These are phyloP conservation scores for Tetranychus truncatus DNA, from an alignment of 2,888 invertebrate species.

Conservation along the genomic window DNA sequence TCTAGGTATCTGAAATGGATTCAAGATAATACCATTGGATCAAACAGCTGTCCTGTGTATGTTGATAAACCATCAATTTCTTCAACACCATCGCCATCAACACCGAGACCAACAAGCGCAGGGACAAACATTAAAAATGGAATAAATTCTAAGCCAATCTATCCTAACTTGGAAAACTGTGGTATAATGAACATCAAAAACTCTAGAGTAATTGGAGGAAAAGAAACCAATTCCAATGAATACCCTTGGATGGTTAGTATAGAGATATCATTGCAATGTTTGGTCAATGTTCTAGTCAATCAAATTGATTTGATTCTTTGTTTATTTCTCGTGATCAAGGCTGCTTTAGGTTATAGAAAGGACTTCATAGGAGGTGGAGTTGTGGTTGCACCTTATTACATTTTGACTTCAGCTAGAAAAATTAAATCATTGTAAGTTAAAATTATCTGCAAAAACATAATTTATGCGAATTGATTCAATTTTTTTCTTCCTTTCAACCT, in stretches of 20 bases:
- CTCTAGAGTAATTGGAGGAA: constrained; percentile 13
- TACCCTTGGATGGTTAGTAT: constrained; percentile 16
- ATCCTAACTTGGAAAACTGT: constrained; percentile 13
- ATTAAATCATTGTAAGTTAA: not conserved
- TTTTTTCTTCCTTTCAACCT: not conserved
- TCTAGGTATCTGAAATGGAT: constrained; percentile 14
- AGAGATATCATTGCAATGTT: not conserved
- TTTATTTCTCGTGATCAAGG: not conserved
- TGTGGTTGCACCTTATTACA: constrained; percentile 10
- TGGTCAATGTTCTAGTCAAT: no score
- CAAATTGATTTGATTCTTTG: not conserved
- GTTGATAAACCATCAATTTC: not conserved
- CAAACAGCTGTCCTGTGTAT: not conserved
- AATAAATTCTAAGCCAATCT: constrained; percentile 4
- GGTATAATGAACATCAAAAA: constrained; percentile 7
- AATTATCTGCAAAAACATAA: not conserved
- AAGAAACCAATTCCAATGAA: constrained; percentile 13
- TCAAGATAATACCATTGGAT: constrained; percentile 6
- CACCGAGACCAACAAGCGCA: not conserved
- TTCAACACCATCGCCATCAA: not conserved
- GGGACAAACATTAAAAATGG: not conserved
- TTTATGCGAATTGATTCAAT: not conserved
- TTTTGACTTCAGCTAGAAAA: constrained; percentile 14
- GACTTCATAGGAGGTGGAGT: constrained; percentile 14
- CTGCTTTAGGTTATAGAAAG: constrained; percentile 10